A percentile compares a stretch with the other conserved stretches of the same genome.
Conservation (phyloP, 2,113 vertebrate species). For the Lamprotornis superbus region DNA sequence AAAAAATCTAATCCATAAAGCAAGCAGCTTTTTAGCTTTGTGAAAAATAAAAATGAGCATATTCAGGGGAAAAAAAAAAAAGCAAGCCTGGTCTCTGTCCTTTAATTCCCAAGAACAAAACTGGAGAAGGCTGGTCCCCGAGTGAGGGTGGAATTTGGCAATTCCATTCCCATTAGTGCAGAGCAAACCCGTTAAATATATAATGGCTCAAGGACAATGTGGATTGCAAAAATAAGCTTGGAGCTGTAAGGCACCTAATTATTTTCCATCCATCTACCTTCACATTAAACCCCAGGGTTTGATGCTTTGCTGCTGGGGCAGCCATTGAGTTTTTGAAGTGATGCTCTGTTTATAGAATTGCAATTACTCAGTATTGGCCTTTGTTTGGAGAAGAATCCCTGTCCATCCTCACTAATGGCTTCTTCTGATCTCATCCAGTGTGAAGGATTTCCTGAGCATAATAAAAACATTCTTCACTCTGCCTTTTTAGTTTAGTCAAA, state of each 20-base stretch:
- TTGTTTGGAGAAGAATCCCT: constrained; percentile 1
- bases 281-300: neutral
- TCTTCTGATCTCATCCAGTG: neutral
- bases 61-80: neutral
- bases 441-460: constrained; percentile 34
- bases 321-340: neutral
- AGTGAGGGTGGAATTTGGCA: neutral
- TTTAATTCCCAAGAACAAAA: neutral
- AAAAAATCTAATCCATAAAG: neutral
- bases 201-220: neutral
- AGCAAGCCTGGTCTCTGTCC: neutral
- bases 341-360: constrained; percentile 2
- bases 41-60: neutral
- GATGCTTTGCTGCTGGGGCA: neutral
- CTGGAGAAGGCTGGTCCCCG: neutral
- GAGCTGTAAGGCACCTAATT: neutral
- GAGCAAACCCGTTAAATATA: neutral
- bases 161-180: neutral
- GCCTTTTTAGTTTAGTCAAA: constrained; percentile 28
- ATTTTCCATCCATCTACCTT: neutral
- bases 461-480: constrained; percentile 19
- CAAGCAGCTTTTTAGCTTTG: neutral
- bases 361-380: neutral
- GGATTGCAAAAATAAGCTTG: neutral
- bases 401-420: constrained; percentile 11